Percentiles rank a stretch among this genome's conserved stretches.
Evolutionary conservation across 2,113 vertebrate genomes (phyloP).

Genomic region (Alces alces): DNA sequence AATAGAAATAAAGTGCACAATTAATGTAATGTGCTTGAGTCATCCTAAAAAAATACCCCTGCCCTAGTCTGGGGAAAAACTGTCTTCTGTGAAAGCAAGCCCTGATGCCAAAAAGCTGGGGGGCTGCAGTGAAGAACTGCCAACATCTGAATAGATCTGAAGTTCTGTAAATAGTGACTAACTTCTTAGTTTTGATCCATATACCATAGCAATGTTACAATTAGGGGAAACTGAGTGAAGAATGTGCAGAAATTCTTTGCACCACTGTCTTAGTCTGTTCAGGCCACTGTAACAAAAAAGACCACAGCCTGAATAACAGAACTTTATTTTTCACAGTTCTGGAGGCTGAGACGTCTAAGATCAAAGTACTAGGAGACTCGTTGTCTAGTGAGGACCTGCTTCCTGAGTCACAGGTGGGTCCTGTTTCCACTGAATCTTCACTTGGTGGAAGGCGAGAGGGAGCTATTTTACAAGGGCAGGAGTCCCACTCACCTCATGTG

Average conservation of each 20-base stretch:
- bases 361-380: not conserved
- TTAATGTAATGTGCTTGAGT: not conserved
- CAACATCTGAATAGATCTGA: not conserved
- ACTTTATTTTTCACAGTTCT: not conserved
- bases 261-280: not conserved
- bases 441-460: accelerated
- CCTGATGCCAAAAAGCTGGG: not conserved
- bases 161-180: not conserved
- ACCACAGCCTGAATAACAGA: not conserved
- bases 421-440: not conserved
- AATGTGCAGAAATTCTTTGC: not conserved
- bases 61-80: not conserved
- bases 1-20: not conserved
- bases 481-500: not conserved
- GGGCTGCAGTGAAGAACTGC: not conserved
- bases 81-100: not conserved
- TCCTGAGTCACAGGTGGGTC: not conserved
- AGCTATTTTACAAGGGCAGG: not conserved
- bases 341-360: not conserved
- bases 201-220: not conserved
- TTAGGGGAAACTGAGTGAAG: not conserved
- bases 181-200: not conserved
- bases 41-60: not conserved
- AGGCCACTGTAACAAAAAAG: not conserved
- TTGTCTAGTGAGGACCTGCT: not conserved